Evolutionary conservation across 2,888 invertebrate species (phyloP).

Genomic region (Phania funesta): DNA sequence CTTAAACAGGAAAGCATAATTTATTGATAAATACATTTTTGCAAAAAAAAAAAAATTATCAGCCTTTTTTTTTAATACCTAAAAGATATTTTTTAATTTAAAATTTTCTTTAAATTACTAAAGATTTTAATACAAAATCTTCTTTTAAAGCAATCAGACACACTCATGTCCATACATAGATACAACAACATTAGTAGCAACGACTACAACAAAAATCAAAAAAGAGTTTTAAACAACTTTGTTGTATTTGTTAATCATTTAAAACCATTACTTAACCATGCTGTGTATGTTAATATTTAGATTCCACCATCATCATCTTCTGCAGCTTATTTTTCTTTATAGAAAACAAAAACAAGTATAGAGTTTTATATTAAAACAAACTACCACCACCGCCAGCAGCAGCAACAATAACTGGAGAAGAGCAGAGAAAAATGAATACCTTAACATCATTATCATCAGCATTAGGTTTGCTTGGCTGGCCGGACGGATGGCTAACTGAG

Average conservation of each 20-base stretch:
- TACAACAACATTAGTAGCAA: slow-evolving; percentile 7
- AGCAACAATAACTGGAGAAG: neutral
- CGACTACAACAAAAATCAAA: neutral
- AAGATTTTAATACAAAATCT: slow-evolving; percentile 25
- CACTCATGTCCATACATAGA: neutral
- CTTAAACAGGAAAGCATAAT: slow-evolving; percentile 68
- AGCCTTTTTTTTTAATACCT: slow-evolving; percentile 36
- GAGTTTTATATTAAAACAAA: slow-evolving; percentile 18
- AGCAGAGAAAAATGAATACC: slow-evolving; percentile 35
- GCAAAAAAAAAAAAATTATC: slow-evolving; percentile 50
- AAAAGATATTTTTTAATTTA: slow-evolving; percentile 10
- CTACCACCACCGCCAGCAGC: neutral
- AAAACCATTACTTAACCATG: slow-evolving; percentile 62
- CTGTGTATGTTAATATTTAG: slow-evolving; percentile 63
- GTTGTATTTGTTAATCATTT: slow-evolving; percentile 59
- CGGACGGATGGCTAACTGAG: slow-evolving; percentile 14
- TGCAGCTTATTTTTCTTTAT: slow-evolving; percentile 4
- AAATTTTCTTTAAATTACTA: slow-evolving; percentile 30
- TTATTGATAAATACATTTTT: slow-evolving; percentile 65
- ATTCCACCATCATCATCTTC: slow-evolving; percentile 60
- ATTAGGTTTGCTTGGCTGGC: slow-evolving; percentile 51
- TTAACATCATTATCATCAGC: slow-evolving; percentile 67
- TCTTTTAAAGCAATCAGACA: neutral
- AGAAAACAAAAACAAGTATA: slow-evolving; percentile 50
- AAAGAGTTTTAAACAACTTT: slow-evolving; percentile 39